Conservation (phyloP, 2,888 invertebrate species). For the Agriopis leucophaearia region DNA sequence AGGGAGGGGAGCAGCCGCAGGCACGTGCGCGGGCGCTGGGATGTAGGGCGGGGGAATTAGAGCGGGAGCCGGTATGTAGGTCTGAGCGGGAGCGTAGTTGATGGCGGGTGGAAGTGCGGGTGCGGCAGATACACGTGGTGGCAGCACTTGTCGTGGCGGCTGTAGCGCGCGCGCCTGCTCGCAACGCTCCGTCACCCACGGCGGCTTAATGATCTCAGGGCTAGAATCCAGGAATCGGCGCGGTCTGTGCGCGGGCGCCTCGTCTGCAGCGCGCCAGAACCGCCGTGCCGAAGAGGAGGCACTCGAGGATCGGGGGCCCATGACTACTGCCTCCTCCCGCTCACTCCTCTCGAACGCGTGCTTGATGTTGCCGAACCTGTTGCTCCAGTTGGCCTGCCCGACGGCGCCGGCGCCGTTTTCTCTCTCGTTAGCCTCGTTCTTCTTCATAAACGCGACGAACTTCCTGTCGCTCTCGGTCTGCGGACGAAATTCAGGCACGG, state of each 20-base stretch:
- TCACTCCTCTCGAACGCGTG: slow-evolving; percentile 90
- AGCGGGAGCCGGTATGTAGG: slow-evolving; percentile 23
- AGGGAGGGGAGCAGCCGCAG: slow-evolving; percentile 27
- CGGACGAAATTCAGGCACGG: slow-evolving; percentile 90
- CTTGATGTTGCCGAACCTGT: slow-evolving; percentile 93
- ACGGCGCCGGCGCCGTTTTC: slow-evolving; percentile 46
- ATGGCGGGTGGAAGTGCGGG: slow-evolving; percentile 11
- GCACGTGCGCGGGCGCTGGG: slow-evolving; percentile 34
- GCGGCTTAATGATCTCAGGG: slow-evolving; percentile 72
- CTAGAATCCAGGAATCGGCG: slow-evolving; percentile 63
- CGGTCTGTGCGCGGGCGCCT: slow-evolving; percentile 62
- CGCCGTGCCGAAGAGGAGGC: slow-evolving; percentile 83
- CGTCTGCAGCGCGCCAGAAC: slow-evolving; percentile 88
- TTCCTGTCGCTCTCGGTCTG: slow-evolving; percentile 95
- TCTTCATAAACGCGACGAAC: slow-evolving; percentile 93
- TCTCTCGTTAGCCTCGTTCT: slow-evolving; percentile 82
- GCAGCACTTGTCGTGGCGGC: slow-evolving; percentile 26
- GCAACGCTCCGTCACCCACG: slow-evolving; percentile 77
- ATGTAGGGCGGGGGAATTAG: slow-evolving; percentile 23
- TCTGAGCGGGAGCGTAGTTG: slow-evolving; percentile 14
- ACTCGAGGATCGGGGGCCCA: slow-evolving; percentile 82
- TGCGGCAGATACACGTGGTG: slow-evolving; percentile 25
- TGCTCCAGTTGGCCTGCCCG: slow-evolving; percentile 90
- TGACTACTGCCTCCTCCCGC: slow-evolving; percentile 69
- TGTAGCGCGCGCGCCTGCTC: slow-evolving; percentile 51